Percentiles rank a stretch among this genome's conserved stretches.
These are phyloP conservation scores for Bembecia ichneumoniformis DNA, from an alignment of 2,888 invertebrate genomes.

Conservation along the genomic window DNA sequence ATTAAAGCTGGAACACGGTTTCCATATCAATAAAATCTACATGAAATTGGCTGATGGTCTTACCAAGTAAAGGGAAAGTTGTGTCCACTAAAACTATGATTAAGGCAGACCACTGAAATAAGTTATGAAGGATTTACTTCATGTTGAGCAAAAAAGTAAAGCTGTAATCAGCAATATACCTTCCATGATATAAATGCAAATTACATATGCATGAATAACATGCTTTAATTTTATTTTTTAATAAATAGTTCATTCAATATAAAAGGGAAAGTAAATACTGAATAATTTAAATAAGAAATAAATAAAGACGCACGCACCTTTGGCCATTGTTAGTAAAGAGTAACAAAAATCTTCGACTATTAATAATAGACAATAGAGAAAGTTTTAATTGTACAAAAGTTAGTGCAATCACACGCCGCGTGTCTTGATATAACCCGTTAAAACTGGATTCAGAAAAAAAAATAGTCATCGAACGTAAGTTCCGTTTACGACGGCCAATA, in stretches of 20 bases:
- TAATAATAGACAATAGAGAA: slow-evolving; percentile 20
- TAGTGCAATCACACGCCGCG: slow-evolving; percentile 53
- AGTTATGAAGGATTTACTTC: too few relatives aligned
- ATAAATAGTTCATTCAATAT: background rate
- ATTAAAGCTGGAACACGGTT: too few relatives aligned
- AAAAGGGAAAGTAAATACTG: background rate
- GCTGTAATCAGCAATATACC: too few relatives aligned
- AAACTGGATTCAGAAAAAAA: slow-evolving; percentile 63
- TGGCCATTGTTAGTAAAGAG: slow-evolving; percentile 19
- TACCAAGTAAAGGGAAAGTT: too few relatives aligned
- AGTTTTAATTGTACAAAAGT: slow-evolving; percentile 18
- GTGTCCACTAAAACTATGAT: too few relatives aligned
- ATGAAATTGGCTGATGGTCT: too few relatives aligned
- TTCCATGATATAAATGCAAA: too few relatives aligned
- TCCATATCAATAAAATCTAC: too few relatives aligned
- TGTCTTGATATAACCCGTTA: slow-evolving; percentile 68
- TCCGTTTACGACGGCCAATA: background rate
- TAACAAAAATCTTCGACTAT: background rate
- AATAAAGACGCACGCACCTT: slow-evolving; percentile 23
- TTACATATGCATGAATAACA: too few relatives aligned
- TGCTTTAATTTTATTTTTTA: too few relatives aligned
- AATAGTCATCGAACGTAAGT: slow-evolving; percentile 32
- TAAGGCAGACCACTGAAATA: too few relatives aligned
- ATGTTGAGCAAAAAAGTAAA: too few relatives aligned
- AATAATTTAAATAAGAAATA: background rate